phyloP scores from a whole-genome alignment of 2,888 invertebrate genomes.

The Sepiola atlantica region DNA sequence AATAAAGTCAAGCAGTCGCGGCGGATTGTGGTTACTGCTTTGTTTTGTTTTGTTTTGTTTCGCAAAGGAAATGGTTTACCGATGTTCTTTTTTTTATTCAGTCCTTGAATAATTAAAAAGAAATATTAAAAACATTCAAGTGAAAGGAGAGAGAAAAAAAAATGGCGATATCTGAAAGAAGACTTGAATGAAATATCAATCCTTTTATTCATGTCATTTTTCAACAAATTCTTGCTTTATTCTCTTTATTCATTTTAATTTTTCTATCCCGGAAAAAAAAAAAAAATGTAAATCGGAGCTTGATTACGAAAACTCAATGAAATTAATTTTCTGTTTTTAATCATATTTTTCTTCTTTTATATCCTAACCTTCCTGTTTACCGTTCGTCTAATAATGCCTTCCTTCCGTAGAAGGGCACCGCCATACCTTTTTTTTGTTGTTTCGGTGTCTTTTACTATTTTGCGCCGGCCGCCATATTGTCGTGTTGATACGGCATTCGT shows the following conservation, averaged over 20 bases:
- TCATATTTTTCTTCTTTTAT: neutral
- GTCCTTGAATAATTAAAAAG: too few species aligned
- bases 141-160: neutral
- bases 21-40: too few species aligned
- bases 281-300: neutral
- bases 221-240: neutral
- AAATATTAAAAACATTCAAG: neutral
- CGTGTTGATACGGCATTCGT: neutral
- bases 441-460: neutral
- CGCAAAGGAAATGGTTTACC: too few species aligned
- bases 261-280: neutral
- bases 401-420: neutral
- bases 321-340: neutral
- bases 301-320: neutral
- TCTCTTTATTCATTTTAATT: neutral
- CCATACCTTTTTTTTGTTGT: neutral
- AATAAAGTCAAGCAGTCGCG: too few species aligned
- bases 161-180: neutral
- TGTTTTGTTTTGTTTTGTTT: too few species aligned
- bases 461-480: neutral
- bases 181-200: neutral
- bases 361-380: neutral
- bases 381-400: neutral
- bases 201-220: neutral
- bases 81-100: too few species aligned